phyloP scores from a whole-genome alignment of 2,888 invertebrate genomes.

The Scaeva pyrastri region DNA sequence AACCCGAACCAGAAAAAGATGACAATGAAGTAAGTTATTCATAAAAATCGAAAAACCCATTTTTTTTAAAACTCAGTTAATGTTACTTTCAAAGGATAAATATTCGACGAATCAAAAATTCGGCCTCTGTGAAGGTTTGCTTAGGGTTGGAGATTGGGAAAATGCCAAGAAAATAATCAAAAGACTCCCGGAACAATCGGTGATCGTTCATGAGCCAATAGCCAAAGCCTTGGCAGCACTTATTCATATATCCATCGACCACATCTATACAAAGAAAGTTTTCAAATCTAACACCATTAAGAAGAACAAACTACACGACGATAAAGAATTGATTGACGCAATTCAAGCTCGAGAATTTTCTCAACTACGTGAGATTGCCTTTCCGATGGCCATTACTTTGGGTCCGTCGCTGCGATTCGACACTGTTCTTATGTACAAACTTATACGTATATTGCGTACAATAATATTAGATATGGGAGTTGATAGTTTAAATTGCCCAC shows the following conservation, averaged over 20 bases:
- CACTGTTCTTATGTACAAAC: slow-evolving; percentile 95
- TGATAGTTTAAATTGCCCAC: slow-evolving; percentile 81
- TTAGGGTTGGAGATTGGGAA: slow-evolving; percentile 95
- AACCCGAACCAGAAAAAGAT: slow-evolving; percentile 88
- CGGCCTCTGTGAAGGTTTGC: slow-evolving; percentile 94
- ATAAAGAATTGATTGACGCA: slow-evolving; percentile 79
- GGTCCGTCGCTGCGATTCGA: slow-evolving; percentile 95
- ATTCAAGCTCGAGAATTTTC: slow-evolving; percentile 87
- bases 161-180: slow-evolving; percentile 92
- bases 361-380: slow-evolving; percentile 90
- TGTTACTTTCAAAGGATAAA: slow-evolving; percentile 78
- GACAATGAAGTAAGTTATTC: slow-evolving; percentile 86
- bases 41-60: no score
- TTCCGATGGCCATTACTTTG: slow-evolving; percentile 93
- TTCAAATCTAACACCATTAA: slow-evolving; percentile 89
- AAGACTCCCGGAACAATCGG: slow-evolving; percentile 92
- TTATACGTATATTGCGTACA: slow-evolving; percentile 86
- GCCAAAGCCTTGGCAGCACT: slow-evolving; percentile 91
- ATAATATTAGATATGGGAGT: slow-evolving; percentile 83
- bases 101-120: slow-evolving; percentile 93
- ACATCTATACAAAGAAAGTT: slow-evolving; percentile 92
- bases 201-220: slow-evolving; percentile 91
- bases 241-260: slow-evolving; percentile 93
- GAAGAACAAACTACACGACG: slow-evolving; percentile 86
- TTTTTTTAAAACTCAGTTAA: background rate